phyloP scores from a whole-genome alignment of 2,113 vertebrate species.

The Pedionomus torquatus region DNA sequence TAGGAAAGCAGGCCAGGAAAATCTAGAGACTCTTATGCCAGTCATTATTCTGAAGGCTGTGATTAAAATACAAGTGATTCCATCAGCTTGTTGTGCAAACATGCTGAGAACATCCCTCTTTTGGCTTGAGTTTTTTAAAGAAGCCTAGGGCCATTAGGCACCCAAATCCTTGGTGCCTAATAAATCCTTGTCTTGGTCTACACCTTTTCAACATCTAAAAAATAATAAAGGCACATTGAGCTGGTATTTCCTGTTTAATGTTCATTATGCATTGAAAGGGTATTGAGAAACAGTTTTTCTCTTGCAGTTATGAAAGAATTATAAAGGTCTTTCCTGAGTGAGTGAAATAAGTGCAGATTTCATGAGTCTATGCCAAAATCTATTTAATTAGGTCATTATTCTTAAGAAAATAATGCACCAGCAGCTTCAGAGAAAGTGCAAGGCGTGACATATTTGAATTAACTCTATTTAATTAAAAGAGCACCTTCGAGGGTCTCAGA shows the following conservation, averaged over 20 bases:
- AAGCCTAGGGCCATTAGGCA: constrained; percentile 5
- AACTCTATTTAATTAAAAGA: constrained; percentile 71
- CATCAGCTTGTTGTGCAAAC: constrained; percentile 29
- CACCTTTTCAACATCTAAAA: constrained; percentile 36
- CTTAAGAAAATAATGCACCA: constrained; percentile 61
- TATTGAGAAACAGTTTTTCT: constrained; percentile 55
- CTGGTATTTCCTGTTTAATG: constrained; percentile 55
- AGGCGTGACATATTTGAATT: constrained; percentile 57
- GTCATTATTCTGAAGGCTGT: neutral
- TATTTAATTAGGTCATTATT: constrained; percentile 72
- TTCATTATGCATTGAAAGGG: neutral
- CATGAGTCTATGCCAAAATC: constrained; percentile 58
- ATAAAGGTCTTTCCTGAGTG: constrained; percentile 36
- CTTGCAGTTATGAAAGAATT: constrained; percentile 50
- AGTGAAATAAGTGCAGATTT: constrained; percentile 51
- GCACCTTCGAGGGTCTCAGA: constrained; percentile 18
- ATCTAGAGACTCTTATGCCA: neutral
- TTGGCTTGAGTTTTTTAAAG: neutral
- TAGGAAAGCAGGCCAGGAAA: constrained; percentile 9
- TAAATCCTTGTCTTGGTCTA: constrained; percentile 1
- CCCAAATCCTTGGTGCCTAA: neutral
- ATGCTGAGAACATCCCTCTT: neutral
- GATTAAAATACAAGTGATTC: constrained; percentile 8
- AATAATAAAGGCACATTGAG: constrained; percentile 18
- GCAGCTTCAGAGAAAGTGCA: constrained; percentile 57